Evolutionary conservation across 2,113 vertebrate genomes (phyloP).

Genomic region (Gallinago media): DNA sequence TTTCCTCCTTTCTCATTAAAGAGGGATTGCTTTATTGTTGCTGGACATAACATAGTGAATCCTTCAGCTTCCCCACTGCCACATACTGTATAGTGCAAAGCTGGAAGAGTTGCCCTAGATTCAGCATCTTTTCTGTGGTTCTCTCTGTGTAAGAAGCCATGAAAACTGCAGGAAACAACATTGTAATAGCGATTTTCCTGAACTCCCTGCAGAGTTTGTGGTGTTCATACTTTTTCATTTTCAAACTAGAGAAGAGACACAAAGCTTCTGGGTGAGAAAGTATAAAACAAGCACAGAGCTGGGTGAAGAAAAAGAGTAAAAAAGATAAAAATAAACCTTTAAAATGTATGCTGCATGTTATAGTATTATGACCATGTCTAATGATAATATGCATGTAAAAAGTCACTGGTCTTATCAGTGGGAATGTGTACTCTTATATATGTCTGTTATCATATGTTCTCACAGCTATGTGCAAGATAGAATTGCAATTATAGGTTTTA

Average conservation of each 20-base stretch:
- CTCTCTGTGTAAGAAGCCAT: neutral
- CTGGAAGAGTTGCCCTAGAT: constrained; percentile 28
- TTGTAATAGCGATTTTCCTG: neutral
- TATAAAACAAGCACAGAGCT: neutral
- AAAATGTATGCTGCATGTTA: neutral
- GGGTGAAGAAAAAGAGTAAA: neutral
- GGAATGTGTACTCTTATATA: neutral
- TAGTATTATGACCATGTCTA: neutral
- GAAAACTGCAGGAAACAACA: neutral
- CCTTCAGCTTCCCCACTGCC: neutral
- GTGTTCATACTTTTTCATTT: neutral
- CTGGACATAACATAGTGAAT: neutral
- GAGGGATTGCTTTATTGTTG: neutral
- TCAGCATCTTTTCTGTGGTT: neutral
- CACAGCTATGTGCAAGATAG: neutral
- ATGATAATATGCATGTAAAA: neutral
- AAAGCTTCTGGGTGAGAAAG: neutral
- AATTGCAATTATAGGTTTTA: neutral
- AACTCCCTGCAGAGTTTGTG: constrained; percentile 17
- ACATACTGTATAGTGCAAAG: neutral
- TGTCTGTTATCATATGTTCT: neutral
- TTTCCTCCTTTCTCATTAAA: neutral
- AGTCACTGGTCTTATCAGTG: neutral
- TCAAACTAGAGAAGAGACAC: neutral
- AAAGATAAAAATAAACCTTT: neutral